Evolutionary conservation across 2,113 vertebrate genomes (phyloP).

Genomic region (Hoplias malabaricus): DNA sequence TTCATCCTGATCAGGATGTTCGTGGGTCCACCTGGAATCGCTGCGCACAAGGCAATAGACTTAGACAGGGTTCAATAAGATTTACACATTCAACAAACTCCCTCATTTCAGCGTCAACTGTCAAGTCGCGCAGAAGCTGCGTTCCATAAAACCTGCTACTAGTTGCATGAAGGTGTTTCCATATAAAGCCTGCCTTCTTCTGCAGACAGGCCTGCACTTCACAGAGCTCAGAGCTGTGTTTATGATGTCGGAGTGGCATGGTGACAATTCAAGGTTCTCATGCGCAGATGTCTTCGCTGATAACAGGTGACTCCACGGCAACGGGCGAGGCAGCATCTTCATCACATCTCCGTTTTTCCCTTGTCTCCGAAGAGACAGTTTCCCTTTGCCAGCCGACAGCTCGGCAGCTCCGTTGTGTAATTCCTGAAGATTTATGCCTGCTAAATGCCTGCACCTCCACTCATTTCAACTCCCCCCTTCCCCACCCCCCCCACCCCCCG

Average conservation of each 20-base stretch:
- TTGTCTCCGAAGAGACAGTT: constrained; percentile 19
- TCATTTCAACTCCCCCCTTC: constrained; percentile 7
- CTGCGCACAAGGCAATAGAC: too few relatives aligned
- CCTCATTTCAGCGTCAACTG: too few relatives aligned
- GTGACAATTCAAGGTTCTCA: background rate
- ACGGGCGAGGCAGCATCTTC: background rate
- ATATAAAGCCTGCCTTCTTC: background rate
- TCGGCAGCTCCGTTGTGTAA: constrained; percentile 55
- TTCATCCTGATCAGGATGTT: too few relatives aligned
- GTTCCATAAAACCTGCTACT: background rate
- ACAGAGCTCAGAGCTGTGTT: background rate
- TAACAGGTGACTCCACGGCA: background rate
- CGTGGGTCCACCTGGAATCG: too few relatives aligned
- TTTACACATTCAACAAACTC: too few relatives aligned
- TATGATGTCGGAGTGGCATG: background rate
- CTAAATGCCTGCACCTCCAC: constrained; percentile 55
- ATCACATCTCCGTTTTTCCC: background rate
- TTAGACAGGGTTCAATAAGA: too few relatives aligned
- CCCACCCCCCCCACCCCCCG: constrained; percentile 27
- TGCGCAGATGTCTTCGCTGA: background rate
- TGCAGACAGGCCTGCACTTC: background rate
- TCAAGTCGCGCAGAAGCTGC: background rate
- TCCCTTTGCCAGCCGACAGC: constrained; percentile 30
- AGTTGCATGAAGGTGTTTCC: background rate
- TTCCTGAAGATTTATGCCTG: constrained; percentile 60